Conservation (phyloP, 2,888 invertebrate species). For the Synanthedon tipuliformis region DNA sequence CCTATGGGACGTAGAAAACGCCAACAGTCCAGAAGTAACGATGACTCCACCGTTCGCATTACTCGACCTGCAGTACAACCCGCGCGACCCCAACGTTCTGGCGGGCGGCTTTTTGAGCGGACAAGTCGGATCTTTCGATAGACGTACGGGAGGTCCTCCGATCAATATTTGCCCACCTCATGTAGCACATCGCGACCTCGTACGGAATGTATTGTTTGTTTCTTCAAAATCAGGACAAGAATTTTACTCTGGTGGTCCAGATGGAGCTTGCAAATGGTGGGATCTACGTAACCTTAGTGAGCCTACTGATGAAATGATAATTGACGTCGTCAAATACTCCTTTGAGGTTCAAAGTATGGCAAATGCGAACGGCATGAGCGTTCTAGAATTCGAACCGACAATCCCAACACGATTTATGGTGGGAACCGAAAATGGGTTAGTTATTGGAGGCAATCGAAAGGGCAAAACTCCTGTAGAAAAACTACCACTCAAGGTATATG, state of each 20-base stretch:
- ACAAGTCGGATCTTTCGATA: constrained; percentile 79
- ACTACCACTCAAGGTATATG: constrained; percentile 26
- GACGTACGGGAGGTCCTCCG: constrained; percentile 79
- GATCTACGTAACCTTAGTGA: constrained; percentile 75
- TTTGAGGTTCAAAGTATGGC: constrained; percentile 64
- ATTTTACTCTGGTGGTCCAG: constrained; percentile 91
- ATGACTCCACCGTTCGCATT: constrained; percentile 78
- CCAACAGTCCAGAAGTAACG: constrained; percentile 78
- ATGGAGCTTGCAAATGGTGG: constrained; percentile 89
- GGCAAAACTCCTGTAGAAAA: constrained; percentile 76
- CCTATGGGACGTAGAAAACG: constrained; percentile 93
- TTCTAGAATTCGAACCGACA: constrained; percentile 78
- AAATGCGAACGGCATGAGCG: constrained; percentile 70
- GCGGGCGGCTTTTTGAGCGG: constrained; percentile 78
- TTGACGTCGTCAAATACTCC: constrained; percentile 72
- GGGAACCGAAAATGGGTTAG: constrained; percentile 75
- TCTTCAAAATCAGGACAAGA: constrained; percentile 93
- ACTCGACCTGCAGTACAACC: constrained; percentile 86
- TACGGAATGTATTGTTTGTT: constrained; percentile 86
- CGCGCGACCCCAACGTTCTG: constrained; percentile 77
- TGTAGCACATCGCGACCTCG: constrained; percentile 87
- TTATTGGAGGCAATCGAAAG: constrained; percentile 78
- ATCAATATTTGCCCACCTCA: constrained; percentile 79
- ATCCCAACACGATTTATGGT: constrained; percentile 81
- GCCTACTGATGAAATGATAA: constrained; percentile 73